phyloP scores from a whole-genome alignment of 2,113 vertebrate genomes.

The Sitta europaea region DNA sequence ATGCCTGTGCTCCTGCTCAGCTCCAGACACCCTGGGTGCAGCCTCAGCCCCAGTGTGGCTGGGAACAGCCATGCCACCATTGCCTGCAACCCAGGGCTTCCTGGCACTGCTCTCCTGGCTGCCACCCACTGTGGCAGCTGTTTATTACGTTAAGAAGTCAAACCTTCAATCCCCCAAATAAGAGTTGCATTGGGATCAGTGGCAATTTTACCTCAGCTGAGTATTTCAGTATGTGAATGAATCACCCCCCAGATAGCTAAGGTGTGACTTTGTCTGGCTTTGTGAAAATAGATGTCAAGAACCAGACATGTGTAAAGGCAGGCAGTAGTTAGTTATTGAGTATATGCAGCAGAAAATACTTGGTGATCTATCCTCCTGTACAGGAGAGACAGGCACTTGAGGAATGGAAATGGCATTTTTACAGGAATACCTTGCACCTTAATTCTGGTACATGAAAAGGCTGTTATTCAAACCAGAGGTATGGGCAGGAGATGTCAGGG shows the following conservation, averaged over 20 bases:
- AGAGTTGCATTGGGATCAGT: background rate
- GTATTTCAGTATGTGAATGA: background rate
- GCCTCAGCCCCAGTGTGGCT: background rate
- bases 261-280: background rate
- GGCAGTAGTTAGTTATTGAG: background rate
- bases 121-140: background rate
- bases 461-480: background rate
- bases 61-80: background rate
- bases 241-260: background rate
- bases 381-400: background rate
- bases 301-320: background rate
- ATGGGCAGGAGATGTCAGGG: background rate
- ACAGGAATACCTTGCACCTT: background rate
- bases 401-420: background rate
- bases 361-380: rapidly evolving
- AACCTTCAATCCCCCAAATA: background rate
- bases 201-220: background rate
- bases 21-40: background rate
- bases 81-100: background rate
- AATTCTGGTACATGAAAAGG: background rate
- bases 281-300: background rate
- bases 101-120: background rate
- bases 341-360: background rate
- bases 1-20: background rate
- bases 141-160: background rate